phyloP scores from a whole-genome alignment of 1,140 invertebrate genomes.

The Zaprionus kolodkinae region DNA sequence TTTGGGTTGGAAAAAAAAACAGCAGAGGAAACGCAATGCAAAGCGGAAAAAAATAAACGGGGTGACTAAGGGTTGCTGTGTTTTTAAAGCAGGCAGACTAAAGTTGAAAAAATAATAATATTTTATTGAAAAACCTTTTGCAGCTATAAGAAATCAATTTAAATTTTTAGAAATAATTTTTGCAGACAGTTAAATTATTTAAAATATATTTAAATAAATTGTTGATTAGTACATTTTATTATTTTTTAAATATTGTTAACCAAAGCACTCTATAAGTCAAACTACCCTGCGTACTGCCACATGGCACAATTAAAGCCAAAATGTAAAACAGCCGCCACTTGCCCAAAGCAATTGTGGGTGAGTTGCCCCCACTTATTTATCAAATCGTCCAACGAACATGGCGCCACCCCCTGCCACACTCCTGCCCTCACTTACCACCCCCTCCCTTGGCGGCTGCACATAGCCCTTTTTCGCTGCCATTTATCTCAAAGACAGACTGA shows the following conservation, averaged over 20 bases:
- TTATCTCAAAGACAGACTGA: constrained; percentile 67
- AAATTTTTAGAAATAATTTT: no score
- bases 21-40: constrained; percentile 23
- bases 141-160: no score
- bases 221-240: no score
- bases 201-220: no score
- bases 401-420: neutral
- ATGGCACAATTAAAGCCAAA: constrained; percentile 46
- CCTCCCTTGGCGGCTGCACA: neutral
- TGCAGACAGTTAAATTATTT: no score
- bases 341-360: constrained; percentile 52
- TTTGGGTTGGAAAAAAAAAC: constrained; percentile 16
- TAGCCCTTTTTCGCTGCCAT: constrained; percentile 50
- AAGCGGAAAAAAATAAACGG: constrained; percentile 10
- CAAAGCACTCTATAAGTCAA: neutral
- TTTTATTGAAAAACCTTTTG: no score
- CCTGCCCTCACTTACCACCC: neutral
- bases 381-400: constrained; percentile 49
- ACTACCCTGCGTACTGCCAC: neutral
- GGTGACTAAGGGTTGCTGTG: neutral
- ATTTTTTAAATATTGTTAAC: no score
- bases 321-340: constrained; percentile 49
- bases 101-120: neutral
- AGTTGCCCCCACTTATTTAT: constrained; percentile 62
- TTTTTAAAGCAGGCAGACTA: neutral